Conservation (phyloP, 2,797 vertebrate genomes). For the Tympanoctomys barrerae region DNA sequence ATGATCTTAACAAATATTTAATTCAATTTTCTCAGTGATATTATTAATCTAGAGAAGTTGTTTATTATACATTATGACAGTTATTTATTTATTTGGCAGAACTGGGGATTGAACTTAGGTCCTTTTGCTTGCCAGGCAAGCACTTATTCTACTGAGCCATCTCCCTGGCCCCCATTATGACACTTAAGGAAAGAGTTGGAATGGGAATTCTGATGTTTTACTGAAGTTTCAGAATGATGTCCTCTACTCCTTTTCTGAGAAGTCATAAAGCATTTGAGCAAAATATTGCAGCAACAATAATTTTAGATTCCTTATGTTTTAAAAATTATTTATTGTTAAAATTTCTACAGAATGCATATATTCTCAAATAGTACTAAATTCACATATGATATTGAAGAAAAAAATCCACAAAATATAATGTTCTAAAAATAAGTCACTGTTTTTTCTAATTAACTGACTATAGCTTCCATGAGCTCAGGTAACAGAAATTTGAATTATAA, state of each 20-base stretch:
- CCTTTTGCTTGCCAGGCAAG: too few relatives aligned
- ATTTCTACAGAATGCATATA: background rate
- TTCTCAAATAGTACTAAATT: background rate
- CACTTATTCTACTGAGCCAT: too few relatives aligned
- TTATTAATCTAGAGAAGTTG: background rate
- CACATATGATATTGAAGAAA: background rate
- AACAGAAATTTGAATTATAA: background rate
- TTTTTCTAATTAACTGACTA: conserved; percentile 34
- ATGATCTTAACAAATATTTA: background rate
- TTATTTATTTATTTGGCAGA: too few relatives aligned
- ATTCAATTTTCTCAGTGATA: background rate
- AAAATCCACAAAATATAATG: background rate
- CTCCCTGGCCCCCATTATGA: too few relatives aligned
- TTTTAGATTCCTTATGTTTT: background rate
- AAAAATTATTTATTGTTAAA: conserved; percentile 14
- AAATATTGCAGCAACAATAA: background rate
- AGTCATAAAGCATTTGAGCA: background rate
- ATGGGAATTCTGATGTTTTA: background rate
- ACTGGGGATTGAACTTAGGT: too few relatives aligned
- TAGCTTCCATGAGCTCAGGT: background rate
- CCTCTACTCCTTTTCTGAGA: background rate
- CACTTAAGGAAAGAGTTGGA: background rate
- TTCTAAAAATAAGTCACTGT: background rate
- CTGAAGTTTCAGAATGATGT: background rate
- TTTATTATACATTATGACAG: background rate